Conservation (phyloP, 2,797 vertebrate species). For the Takifugu ocellatus region DNA sequence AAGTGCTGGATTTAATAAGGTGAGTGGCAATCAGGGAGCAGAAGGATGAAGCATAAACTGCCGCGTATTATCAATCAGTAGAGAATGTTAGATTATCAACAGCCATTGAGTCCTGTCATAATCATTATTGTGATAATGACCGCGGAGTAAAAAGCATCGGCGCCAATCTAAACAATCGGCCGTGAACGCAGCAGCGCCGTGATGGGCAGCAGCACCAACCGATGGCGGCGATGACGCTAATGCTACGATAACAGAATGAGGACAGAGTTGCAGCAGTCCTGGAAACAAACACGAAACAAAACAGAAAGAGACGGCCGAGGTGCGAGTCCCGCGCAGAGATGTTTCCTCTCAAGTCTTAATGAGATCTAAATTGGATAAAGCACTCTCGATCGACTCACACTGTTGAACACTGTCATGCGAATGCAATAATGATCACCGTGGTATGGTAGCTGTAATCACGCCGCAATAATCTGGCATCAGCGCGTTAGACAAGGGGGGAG, state of each 20-base stretch:
- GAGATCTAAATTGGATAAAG: slow-evolving; percentile 73
- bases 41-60: slow-evolving; percentile 33
- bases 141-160: slow-evolving; percentile 38
- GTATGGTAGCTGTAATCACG: slow-evolving; percentile 70
- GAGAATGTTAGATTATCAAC: slow-evolving; percentile 51
- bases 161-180: slow-evolving; percentile 36
- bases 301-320: slow-evolving; percentile 31
- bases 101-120: slow-evolving; percentile 47
- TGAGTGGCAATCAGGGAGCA: slow-evolving; percentile 63
- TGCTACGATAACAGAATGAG: slow-evolving; percentile 31
- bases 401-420: slow-evolving; percentile 59
- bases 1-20: slow-evolving; percentile 66
- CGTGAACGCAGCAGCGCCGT: slow-evolving; percentile 19
- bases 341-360: slow-evolving; percentile 65
- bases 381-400: slow-evolving; percentile 55
- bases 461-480: slow-evolving; percentile 71
- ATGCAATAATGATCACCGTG: slow-evolving; percentile 71
- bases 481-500: slow-evolving; percentile 67
- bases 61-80: slow-evolving; percentile 48
- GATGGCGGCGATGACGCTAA: slow-evolving; percentile 21
- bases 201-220: slow-evolving; percentile 24
- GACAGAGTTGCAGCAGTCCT: slow-evolving; percentile 20
- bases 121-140: slow-evolving; percentile 52
- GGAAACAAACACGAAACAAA: slow-evolving; percentile 18
- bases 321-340: slow-evolving; percentile 39